phyloP scores from a whole-genome alignment of 2,113 vertebrate genomes.

The Pithys albifrons region DNA sequence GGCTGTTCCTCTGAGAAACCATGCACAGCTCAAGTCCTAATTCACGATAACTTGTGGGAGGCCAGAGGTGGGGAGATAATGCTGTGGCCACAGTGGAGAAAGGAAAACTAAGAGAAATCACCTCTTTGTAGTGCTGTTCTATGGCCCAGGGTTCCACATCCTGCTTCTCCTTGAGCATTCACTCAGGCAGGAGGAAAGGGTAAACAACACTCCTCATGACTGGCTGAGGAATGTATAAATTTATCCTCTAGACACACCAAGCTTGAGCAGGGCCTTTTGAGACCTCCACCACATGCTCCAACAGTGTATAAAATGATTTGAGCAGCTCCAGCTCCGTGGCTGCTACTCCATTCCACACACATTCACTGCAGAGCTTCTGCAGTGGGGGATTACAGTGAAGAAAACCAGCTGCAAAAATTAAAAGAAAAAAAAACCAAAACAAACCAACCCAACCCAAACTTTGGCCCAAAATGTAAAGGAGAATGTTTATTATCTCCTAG shows the following conservation, averaged over 20 bases:
- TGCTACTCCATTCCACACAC: neutral
- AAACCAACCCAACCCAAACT: fast-evolving
- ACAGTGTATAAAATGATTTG: neutral
- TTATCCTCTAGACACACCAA: neutral
- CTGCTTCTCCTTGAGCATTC: neutral
- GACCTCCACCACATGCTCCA: neutral
- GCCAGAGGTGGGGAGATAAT: neutral
- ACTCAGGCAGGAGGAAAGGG: neutral
- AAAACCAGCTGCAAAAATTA: neutral
- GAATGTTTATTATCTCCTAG: neutral
- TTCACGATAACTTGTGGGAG: neutral
- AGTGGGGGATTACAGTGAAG: neutral
- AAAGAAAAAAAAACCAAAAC: neutral
- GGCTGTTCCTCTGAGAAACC: neutral
- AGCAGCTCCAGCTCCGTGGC: neutral
- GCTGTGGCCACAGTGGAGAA: neutral
- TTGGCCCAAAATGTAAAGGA: neutral
- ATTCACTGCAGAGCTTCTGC: neutral
- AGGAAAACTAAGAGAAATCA: neutral
- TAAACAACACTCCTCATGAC: neutral
- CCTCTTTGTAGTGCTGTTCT: neutral
- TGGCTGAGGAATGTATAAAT: neutral
- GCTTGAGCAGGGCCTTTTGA: neutral
- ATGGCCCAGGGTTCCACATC: neutral
- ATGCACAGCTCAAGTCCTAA: neutral